A percentile compares a stretch with the other conserved stretches of the same genome.
Evolutionary conservation across 2,113 vertebrate genomes (phyloP).

Genomic region (Bostrychus sinensis): DNA sequence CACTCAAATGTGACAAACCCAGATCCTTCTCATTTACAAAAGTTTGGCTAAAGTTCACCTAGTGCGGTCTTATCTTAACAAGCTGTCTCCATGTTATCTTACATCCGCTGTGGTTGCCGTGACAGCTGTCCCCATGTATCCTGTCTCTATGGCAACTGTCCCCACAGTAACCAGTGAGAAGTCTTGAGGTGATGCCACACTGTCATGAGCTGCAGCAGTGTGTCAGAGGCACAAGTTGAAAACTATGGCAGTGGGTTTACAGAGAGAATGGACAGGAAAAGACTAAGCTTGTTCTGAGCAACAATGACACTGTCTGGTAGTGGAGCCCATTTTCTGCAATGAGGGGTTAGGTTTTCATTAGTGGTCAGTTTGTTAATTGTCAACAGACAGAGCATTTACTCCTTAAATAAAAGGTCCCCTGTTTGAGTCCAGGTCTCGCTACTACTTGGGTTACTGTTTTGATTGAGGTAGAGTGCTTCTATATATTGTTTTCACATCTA

Average conservation of each 20-base stretch:
- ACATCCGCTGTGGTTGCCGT: constrained; percentile 29
- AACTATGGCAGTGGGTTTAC: background rate
- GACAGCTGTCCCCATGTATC: constrained; percentile 40
- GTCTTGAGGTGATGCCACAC: constrained; percentile 6
- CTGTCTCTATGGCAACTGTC: constrained; percentile 35
- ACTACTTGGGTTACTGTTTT: no score
- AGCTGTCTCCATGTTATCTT: constrained; percentile 10
- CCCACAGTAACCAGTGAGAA: constrained; percentile 18
- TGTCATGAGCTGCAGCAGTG: constrained; percentile 12
- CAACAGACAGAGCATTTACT: no score
- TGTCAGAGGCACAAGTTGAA: background rate
- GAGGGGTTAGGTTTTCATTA: no score
- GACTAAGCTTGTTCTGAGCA: background rate
- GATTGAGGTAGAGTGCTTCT: no score
- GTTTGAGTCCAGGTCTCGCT: no score
- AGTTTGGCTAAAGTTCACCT: background rate
- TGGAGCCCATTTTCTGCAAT: no score
- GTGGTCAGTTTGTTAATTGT: no score
- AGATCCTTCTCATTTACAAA: background rate
- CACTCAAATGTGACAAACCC: no score
- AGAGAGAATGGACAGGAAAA: background rate
- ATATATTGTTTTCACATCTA: no score
- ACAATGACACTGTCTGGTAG: no score
- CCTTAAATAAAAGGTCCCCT: no score
- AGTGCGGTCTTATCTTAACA: constrained; percentile 13